Base-by-base conservation (phyloP, 2,888 invertebrate genomes). In the Micropterix aruncella region DNA sequence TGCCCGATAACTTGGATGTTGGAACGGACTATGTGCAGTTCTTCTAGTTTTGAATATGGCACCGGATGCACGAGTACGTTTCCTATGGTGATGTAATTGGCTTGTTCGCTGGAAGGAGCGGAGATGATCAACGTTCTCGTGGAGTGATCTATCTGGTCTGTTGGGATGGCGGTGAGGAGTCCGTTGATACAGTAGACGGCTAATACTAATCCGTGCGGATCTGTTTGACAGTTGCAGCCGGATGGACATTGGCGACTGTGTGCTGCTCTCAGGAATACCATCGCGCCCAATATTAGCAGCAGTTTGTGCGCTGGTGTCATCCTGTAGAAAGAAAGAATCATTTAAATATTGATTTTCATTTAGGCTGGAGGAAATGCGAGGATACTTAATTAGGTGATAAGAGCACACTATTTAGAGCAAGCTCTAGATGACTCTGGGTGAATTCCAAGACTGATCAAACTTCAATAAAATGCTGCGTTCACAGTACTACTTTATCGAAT, bases 1-100 rank as follows among this genome's bases (percentile, higher is more conserved):
- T 80, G 76, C 2, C 86, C 86, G 48, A 89, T 83, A 18, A 83
- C 80, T 15, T 83, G 83, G 19, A 89, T 62, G 56, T 80, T 80
- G 1, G 86, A 86, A 52, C 77, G 74, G 27, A 75, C 75, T 40
- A 87, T 83, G 56, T 78, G 78, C 9, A 89, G 63, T 62, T 84
- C 82, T 59, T 82, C 77, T 38, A 89, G 69, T 46, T 73, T 65
- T 2, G 56, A 54, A 51, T 73, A 75, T 1, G 69, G 66, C 1
- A 53, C 49, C 2, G 73, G 70, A 49, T 76, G 71, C 0, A 67
- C 70, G 55, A 82, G 78, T 37, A 80, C 76, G 4, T 83, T 81
- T 16, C 84, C 84, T 52, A 87, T 80, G 17, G 80, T 80, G 41
- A 87, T 68, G 42, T 69, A 63, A 57, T 84, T 84, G 17, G 70